phyloP scores from a whole-genome alignment of 2,888 invertebrate genomes.

The Acronicta aceris region DNA sequence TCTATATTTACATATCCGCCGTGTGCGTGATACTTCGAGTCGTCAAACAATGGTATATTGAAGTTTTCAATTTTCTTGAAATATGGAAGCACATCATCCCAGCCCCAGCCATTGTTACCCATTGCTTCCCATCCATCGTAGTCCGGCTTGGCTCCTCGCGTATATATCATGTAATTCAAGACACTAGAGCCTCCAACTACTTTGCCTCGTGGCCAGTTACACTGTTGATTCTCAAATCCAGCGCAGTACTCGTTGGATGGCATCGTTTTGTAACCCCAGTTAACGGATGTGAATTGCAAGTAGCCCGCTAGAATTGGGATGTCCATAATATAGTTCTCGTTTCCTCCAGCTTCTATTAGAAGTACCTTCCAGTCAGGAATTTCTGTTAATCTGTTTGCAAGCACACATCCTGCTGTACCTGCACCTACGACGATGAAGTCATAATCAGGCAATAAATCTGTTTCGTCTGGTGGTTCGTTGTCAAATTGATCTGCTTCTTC shows the following conservation, averaged over 20 bases:
- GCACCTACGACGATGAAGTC: slow-evolving; percentile 91
- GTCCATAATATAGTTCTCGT: slow-evolving; percentile 93
- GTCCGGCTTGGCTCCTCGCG: slow-evolving; percentile 91
- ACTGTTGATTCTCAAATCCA: slow-evolving; percentile 92
- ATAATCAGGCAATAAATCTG: slow-evolving; percentile 78
- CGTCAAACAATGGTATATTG: slow-evolving; percentile 86
- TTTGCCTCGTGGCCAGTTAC: slow-evolving; percentile 94
- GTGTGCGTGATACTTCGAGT: slow-evolving; percentile 87
- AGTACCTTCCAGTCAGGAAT: slow-evolving; percentile 83
- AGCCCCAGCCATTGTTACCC: slow-evolving; percentile 93
- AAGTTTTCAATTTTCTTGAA: slow-evolving; percentile 94
- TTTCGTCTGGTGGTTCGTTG: slow-evolving; percentile 87
- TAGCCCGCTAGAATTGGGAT: slow-evolving; percentile 92
- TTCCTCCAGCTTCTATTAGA: slow-evolving; percentile 89
- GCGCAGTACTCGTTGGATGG: slow-evolving; percentile 92
- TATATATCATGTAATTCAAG: slow-evolving; percentile 94
- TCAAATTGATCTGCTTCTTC: slow-evolving; percentile 86
- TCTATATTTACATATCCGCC: slow-evolving; percentile 89
- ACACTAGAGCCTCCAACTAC: slow-evolving; percentile 95
- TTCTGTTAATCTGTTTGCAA: slow-evolving; percentile 91
- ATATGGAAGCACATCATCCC: slow-evolving; percentile 92
- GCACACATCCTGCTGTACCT: slow-evolving; percentile 91
- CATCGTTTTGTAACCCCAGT: slow-evolving; percentile 95
- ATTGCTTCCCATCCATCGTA: slow-evolving; percentile 93
- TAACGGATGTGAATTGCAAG: slow-evolving; percentile 91